phyloP scores from a whole-genome alignment of 1,140 invertebrate species.

The Frieseomelitta varia region DNA sequence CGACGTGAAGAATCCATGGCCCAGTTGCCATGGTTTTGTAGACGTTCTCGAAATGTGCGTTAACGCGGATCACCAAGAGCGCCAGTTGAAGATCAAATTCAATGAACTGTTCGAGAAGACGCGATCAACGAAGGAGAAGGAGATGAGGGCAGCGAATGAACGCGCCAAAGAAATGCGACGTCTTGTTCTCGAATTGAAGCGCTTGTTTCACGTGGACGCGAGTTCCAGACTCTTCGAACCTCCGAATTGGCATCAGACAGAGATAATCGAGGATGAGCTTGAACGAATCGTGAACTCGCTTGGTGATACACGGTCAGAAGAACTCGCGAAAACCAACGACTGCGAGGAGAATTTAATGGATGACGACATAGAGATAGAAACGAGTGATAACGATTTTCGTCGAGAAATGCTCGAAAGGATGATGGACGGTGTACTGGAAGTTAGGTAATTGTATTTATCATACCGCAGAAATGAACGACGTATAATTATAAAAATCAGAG shows the following conservation, averaged over 20 bases:
- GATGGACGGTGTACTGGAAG: conserved; percentile 89
- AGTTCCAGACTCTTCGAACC: not conserved
- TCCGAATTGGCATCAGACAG: conserved; percentile 21
- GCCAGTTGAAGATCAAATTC: conserved; percentile 72
- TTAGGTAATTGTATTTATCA: conserved; percentile 71
- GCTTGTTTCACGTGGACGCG: conserved; percentile 57
- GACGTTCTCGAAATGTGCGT: conserved; percentile 9
- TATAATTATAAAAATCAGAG: too few species aligned
- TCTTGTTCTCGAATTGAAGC: conserved; percentile 68
- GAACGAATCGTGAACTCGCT: conserved; percentile 49
- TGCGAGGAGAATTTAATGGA: not conserved
- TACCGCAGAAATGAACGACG: too few species aligned
- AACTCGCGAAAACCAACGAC: not conserved
- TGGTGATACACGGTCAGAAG: conserved; percentile 34
- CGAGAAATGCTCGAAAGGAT: conserved; percentile 83
- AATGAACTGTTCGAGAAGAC: conserved; percentile 81
- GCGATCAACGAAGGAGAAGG: conserved; percentile 63
- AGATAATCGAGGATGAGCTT: conserved; percentile 59
- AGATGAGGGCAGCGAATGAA: conserved; percentile 62
- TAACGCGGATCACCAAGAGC: conserved; percentile 49
- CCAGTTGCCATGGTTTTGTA: not conserved
- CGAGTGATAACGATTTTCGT: conserved; percentile 69
- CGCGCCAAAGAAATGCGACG: conserved; percentile 62
- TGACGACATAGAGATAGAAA: not conserved
- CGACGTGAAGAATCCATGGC: not conserved